Percentiles rank a stretch among this genome's conserved stretches.
Conservation (phyloP, 2,888 invertebrate species). For the Amphimallon solstitiale region DNA sequence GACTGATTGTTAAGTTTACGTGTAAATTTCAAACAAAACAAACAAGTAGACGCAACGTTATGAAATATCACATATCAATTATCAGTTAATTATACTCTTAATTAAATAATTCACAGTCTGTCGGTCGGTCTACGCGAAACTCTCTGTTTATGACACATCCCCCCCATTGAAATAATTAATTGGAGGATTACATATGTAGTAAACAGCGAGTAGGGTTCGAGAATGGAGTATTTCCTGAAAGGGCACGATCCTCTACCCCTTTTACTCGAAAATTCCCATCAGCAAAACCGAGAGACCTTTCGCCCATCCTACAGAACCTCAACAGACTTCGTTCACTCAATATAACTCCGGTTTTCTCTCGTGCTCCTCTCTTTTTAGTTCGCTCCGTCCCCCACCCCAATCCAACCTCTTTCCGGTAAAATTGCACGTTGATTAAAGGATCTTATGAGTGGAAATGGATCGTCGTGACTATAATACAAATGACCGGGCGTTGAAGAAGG, state of each 20-base stretch:
- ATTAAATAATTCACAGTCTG: slow-evolving; percentile 16
- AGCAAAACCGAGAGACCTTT: neutral
- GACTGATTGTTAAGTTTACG: too few relatives aligned
- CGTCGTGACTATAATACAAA: slow-evolving; percentile 40
- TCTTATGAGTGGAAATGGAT: slow-evolving; percentile 37
- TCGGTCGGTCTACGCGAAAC: slow-evolving; percentile 1
- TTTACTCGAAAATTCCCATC: neutral
- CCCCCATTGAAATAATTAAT: slow-evolving; percentile 17
- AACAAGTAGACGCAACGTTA: too few relatives aligned
- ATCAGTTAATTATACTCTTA: slow-evolving; percentile 9
- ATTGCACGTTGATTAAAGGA: slow-evolving; percentile 40
- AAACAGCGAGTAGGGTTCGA: neutral
- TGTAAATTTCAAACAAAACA: too few relatives aligned
- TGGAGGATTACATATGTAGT: slow-evolving; percentile 9
- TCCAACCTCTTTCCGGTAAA: slow-evolving; percentile 18
- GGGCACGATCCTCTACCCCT: slow-evolving; percentile 2
- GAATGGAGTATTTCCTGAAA: neutral
- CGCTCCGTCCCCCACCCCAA: neutral
- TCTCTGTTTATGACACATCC: slow-evolving; percentile 18
- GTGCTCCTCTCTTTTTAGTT: neutral
- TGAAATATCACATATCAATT: slow-evolving; percentile 3
- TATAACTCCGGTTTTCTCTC: neutral
- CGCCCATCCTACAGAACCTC: neutral
- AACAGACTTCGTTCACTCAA: neutral
- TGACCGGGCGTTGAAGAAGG: slow-evolving; percentile 12